Percentiles rank a stretch among this genome's conserved stretches.
phyloP scores from a whole-genome alignment of 2,888 invertebrate species.

The Eristalinus sepulchralis region DNA sequence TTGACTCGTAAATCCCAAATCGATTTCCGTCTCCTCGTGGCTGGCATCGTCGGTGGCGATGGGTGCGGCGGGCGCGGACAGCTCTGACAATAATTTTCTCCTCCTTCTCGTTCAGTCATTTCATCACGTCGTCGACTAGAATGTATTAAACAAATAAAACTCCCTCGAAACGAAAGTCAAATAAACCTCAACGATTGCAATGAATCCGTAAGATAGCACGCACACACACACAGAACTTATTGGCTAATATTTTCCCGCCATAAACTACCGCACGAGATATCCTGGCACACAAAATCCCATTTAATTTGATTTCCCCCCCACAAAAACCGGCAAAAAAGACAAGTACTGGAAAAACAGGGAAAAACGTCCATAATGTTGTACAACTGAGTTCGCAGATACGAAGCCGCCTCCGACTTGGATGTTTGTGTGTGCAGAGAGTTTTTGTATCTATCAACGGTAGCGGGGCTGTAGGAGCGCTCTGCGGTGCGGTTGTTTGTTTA shows the following conservation, averaged over 20 bases:
- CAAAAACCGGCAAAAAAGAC: slow-evolving; percentile 26
- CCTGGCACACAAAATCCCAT: slow-evolving; percentile 50
- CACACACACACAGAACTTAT: slow-evolving; percentile 47
- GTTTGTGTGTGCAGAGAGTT: not conserved
- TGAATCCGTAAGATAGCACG: slow-evolving; percentile 9
- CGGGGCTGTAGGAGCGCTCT: slow-evolving; percentile 6
- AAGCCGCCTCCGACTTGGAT: not conserved
- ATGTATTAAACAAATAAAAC: slow-evolving; percentile 54
- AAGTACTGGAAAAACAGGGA: not conserved
- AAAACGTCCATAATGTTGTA: too few relatives aligned
- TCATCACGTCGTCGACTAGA: slow-evolving; percentile 18
- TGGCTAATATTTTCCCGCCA: slow-evolving; percentile 69
- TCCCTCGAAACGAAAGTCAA: slow-evolving; percentile 58
- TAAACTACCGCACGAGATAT: slow-evolving; percentile 56
- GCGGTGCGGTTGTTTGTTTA: slow-evolving; percentile 67
- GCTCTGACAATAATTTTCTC: not conserved
- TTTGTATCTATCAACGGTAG: slow-evolving; percentile 28
- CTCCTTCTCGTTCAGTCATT: slow-evolving; percentile 37
- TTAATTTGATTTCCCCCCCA: slow-evolving; percentile 64
- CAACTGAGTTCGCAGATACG: not conserved
- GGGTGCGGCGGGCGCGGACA: too few relatives aligned
- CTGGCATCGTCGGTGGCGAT: not conserved
- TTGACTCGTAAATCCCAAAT: slow-evolving; percentile 42
- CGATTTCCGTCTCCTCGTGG: slow-evolving; percentile 24
- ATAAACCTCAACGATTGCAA: slow-evolving; percentile 52